A percentile compares a stretch with the other conserved stretches of the same genome.
Conservation (phyloP, 2,113 vertebrate genomes). For the Istiophorus platypterus region DNA sequence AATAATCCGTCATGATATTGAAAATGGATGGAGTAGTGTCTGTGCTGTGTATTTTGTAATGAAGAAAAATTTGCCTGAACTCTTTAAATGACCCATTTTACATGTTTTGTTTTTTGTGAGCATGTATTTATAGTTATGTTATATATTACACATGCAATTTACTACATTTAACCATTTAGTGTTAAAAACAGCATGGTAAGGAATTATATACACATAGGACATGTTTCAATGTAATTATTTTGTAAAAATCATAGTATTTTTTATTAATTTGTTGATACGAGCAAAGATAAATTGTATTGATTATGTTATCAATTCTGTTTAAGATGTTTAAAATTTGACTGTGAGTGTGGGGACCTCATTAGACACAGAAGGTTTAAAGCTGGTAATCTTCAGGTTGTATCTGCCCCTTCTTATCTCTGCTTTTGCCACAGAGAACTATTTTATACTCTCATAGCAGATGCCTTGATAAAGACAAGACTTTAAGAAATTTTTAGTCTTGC, state of each 20-base stretch:
- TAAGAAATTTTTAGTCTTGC: not conserved
- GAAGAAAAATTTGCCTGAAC: not conserved
- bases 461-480: not conserved
- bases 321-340: not conserved
- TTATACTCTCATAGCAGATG: not conserved
- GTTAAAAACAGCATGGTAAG: conserved; percentile 23
- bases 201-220: not conserved
- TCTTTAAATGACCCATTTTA: conserved; percentile 30
- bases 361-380: not conserved
- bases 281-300: not conserved
- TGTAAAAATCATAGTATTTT: too few species aligned
- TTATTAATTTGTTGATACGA: not conserved
- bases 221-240: not conserved
- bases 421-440: not conserved
- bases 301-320: not conserved
- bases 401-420: not conserved
- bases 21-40: not conserved
- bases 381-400: not conserved
- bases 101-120: conserved; percentile 27
- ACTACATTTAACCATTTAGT: not conserved
- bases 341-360: not conserved
- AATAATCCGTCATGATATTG: conserved; percentile 55
- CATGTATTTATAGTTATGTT: conserved; percentile 60
- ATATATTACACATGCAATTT: conserved; percentile 8
- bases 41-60: not conserved